Base-by-base conservation (phyloP, 1,140 invertebrate genomes). In the Caenorhabditis latens region DNA sequence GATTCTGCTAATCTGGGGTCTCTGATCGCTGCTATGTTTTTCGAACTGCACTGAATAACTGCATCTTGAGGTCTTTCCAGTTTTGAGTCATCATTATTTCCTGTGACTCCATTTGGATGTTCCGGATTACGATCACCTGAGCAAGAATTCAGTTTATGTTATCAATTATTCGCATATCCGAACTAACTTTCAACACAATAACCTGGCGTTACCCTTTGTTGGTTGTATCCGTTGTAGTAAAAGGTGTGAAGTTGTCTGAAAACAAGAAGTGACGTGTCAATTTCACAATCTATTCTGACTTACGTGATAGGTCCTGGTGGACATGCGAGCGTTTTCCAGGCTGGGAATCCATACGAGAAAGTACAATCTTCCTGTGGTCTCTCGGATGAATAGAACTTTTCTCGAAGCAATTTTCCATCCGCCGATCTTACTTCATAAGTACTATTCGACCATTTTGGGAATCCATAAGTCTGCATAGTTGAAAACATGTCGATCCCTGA, bases 391-490 rank as follows among this genome's bases (percentile, higher is more conserved):
- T 48, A 75, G 24, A 46, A 75, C n/a, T 43, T 75, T 11, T 75
- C 67, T 75, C 67, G 46, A 1, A 75, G 9, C 4, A 75, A 42
- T 32, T 46, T 19, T 24, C 67, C 67, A 0, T 75, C 43, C 2
- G 42, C 2, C 16, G 67, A 75, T 46, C 67, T 46, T 2, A 75
- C 67, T 6, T 75, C 67, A 19, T 75, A 75, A 16, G 42, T 48
- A n/a, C 42, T 75, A 21, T 75, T 75, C 14, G 2, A 2, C 67
- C 67, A 75, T n/a, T 75, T 13, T 48, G 67, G 42, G 24, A 75
- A 75, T 75, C 67, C 67, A n/a, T 75, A 75, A 14, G 67, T 75
- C n/a, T 75, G 42, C 67, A 75, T 75, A 19, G 67, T 75, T 21
- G 67, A 75, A 19, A 21, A 75, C 67, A 75, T 75, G 21, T 21